These are phyloP conservation scores for Oconnorella tubifera DNA, from an alignment of 2,888 invertebrate genomes.

Conservation along the genomic window DNA sequence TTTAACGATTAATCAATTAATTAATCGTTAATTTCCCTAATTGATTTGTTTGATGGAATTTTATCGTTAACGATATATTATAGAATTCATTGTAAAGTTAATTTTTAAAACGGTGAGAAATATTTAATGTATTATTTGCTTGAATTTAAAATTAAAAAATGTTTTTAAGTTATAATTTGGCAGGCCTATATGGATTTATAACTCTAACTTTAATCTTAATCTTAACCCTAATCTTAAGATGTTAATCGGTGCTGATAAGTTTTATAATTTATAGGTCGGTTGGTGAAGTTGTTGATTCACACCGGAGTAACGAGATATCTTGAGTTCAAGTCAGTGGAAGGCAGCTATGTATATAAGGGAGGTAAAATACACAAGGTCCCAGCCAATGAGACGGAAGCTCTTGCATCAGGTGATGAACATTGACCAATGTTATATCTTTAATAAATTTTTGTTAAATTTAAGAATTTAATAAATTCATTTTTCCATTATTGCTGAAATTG, in stretches of 20 bases:
- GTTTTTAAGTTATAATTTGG: no score
- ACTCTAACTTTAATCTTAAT: no score
- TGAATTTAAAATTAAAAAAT: no score
- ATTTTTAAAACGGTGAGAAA: no score
- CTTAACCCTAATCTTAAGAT: no score
- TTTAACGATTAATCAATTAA: no score
- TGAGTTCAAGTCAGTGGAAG: conserved; percentile 97
- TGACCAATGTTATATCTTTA: neutral
- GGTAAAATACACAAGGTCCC: conserved; percentile 94
- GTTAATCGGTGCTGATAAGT: neutral
- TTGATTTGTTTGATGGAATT: no score
- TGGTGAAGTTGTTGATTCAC: conserved; percentile 93
- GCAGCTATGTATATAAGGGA: conserved; percentile 88
- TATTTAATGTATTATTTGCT: no score
- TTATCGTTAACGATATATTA: no score
- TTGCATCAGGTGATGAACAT: conserved; percentile 33
- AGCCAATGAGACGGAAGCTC: conserved; percentile 94
- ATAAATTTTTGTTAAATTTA: neutral
- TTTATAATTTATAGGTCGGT: conserved; percentile 61
- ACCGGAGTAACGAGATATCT: conserved; percentile 96
- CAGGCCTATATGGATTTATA: neutral
- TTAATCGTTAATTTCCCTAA: no score
- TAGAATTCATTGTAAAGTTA: no score
- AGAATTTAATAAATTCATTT: neutral
- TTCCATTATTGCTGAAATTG: neutral